These are phyloP conservation scores for Chlamydotis undulata DNA, from an alignment of 2,113 vertebrate species.

Conservation along the genomic window DNA sequence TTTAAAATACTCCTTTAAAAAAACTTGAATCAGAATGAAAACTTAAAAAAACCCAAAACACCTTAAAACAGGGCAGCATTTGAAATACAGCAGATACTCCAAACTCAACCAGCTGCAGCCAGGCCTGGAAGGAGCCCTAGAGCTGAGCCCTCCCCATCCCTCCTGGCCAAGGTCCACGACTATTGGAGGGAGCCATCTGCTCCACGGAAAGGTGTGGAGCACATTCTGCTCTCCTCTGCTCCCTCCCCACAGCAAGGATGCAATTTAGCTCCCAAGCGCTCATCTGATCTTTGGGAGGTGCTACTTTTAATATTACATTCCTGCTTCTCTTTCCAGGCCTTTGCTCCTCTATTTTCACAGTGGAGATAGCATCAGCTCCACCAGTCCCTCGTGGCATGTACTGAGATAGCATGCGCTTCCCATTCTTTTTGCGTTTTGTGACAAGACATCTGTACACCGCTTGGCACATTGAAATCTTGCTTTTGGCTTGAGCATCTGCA, in stretches of 20 bases:
- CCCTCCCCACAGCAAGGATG: neutral
- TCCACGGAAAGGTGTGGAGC: neutral
- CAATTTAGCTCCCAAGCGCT: neutral
- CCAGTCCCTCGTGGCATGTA: rapidly evolving
- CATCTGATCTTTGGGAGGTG: neutral
- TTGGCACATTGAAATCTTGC: neutral
- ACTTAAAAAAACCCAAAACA: neutral
- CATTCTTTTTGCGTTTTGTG: neutral
- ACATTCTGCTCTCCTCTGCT: neutral
- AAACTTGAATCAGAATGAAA: neutral
- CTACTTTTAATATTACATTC: neutral
- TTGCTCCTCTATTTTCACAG: neutral
- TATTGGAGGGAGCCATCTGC: neutral
- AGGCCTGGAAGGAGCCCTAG: neutral
- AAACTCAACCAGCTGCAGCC: neutral
- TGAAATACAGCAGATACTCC: neutral
- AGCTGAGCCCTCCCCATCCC: neutral
- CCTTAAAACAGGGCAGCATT: neutral
- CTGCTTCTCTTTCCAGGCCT: neutral
- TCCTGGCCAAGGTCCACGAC: neutral
- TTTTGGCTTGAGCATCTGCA: neutral
- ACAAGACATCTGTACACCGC: neutral
- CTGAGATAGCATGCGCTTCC: rapidly evolving
- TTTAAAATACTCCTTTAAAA: neutral
- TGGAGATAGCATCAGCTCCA: neutral